These are phyloP conservation scores for Columba livia DNA, from an alignment of 2,113 vertebrate species.

Conservation along the genomic window DNA sequence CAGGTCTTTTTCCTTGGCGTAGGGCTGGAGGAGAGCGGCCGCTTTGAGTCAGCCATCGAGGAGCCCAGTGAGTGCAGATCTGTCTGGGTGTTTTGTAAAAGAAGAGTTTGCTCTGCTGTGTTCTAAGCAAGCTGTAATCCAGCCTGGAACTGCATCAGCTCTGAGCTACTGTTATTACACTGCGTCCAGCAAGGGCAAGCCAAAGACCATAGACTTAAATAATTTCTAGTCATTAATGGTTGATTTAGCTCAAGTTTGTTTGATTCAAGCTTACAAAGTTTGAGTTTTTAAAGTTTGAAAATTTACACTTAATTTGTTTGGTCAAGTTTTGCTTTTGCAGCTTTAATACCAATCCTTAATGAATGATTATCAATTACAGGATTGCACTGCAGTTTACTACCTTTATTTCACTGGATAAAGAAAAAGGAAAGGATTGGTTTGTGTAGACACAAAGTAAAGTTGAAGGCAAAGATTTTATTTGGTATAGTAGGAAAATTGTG, in stretches of 20 bases:
- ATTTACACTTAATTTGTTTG: neutral
- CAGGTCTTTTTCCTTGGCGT: neutral
- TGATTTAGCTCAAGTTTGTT: neutral
- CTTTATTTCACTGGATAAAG: neutral
- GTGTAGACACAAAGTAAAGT: constrained; percentile 59
- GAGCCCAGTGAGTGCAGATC: rapidly evolving
- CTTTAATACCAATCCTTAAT: neutral
- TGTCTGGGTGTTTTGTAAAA: rapidly evolving
- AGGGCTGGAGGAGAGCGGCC: neutral
- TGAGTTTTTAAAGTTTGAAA: neutral
- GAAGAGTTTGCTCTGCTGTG: neutral
- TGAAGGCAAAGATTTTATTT: constrained; percentile 73
- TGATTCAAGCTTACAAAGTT: neutral
- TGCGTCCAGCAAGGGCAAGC: rapidly evolving
- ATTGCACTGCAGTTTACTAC: neutral
- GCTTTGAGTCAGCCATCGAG: rapidly evolving
- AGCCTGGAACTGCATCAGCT: rapidly evolving
- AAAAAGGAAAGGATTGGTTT: constrained; percentile 5
- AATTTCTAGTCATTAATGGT: neutral
- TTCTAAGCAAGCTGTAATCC: neutral
- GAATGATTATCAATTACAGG: constrained; percentile 2
- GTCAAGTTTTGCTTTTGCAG: neutral
- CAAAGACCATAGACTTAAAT: neutral
- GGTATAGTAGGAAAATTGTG: constrained; percentile 63
- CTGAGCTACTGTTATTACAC: rapidly evolving